Evolutionary conservation across 2,797 vertebrate species (phyloP), one percentile per base, ranked within the genome.

Genomic region (Distichodus sexfasciatus): DNA sequence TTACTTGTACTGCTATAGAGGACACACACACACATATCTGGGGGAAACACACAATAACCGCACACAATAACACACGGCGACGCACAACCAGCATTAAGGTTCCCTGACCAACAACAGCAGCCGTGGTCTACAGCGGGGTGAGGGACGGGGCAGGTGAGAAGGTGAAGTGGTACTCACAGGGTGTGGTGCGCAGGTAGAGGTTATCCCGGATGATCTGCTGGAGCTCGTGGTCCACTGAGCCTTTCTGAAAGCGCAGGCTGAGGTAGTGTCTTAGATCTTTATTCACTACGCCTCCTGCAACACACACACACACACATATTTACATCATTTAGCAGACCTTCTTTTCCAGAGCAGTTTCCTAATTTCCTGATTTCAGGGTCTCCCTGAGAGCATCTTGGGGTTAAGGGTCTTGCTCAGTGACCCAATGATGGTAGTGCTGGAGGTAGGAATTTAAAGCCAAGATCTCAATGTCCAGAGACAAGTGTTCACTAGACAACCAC

Each of bases 151-250:
- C n/a, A 24, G 43, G 29, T 9, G 33, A 19, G 10, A 58, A 19
- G n/a, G 9, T 4, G 12, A 17, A 19, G 2, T 19, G 43, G 12
- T 71, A 99, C 97, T 99, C 84, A 99, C 97, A 99, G 76, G 97
- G 96, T 82, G 98, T 90, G 0, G 96, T 99, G 74, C 97, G 96
- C 84, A 99, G 95, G 93, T 99, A 98, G 86, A 99, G 95, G 84
- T 98, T 99, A 90, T 99, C 97, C 84, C 97, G 93, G 87, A 98
- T 99, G 86, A 97, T 97, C 91, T 98, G 96, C 87, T 99, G 97
- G 57, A 99, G 93, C 87, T 98, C 94, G 87, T 99, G 97, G 87
- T 99, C 97, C 79, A 98, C 93, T 0, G 96, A 99, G 59, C 94
- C 95, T 80, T 99, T 99, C 92, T 98, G 97, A 90, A 99, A 99